A percentile compares a stretch with the other conserved stretches of the same genome.
Evolutionary conservation across 2,797 vertebrate genomes (phyloP).

Genomic region (Poecilia wingei): DNA sequence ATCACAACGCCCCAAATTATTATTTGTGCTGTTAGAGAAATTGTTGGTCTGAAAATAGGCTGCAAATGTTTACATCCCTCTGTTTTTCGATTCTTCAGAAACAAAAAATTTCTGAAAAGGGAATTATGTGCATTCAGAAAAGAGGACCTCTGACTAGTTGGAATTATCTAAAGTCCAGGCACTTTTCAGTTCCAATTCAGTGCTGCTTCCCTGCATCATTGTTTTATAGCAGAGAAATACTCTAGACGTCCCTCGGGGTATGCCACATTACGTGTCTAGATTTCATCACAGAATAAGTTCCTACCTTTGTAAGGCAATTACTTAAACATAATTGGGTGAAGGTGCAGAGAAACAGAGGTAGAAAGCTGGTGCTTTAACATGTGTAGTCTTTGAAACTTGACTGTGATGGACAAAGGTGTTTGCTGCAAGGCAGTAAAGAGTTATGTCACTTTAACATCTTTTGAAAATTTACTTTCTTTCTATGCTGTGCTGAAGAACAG

Average conservation of each 20-base stretch:
- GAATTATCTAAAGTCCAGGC: constrained; percentile 57
- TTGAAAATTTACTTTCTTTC: not conserved
- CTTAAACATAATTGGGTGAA: constrained; percentile 77
- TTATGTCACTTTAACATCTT: not conserved
- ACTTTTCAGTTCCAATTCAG: constrained; percentile 15
- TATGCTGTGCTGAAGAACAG: not conserved
- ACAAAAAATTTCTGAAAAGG: constrained; percentile 51
- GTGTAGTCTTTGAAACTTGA: constrained; percentile 25
- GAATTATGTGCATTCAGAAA: constrained; percentile 59
- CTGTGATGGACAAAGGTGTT: not conserved
- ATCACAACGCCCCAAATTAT: constrained; percentile 44
- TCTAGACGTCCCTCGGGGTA: constrained; percentile 44
- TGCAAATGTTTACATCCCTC: constrained; percentile 35
- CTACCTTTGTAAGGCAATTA: constrained; percentile 72
- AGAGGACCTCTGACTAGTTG: constrained; percentile 66
- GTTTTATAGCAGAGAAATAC: constrained; percentile 38
- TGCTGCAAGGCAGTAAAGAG: not conserved
- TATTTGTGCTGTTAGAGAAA: constrained; percentile 41
- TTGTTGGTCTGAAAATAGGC: constrained; percentile 40
- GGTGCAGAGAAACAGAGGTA: constrained; percentile 75
- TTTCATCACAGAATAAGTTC: constrained; percentile 65
- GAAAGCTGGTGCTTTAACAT: constrained; percentile 70
- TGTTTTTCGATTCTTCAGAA: constrained; percentile 56
- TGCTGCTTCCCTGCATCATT: constrained; percentile 22
- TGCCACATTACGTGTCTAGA: constrained; percentile 64